phyloP scores from a whole-genome alignment of 1,140 invertebrate genomes.

The Pectinophora gossypiella region DNA sequence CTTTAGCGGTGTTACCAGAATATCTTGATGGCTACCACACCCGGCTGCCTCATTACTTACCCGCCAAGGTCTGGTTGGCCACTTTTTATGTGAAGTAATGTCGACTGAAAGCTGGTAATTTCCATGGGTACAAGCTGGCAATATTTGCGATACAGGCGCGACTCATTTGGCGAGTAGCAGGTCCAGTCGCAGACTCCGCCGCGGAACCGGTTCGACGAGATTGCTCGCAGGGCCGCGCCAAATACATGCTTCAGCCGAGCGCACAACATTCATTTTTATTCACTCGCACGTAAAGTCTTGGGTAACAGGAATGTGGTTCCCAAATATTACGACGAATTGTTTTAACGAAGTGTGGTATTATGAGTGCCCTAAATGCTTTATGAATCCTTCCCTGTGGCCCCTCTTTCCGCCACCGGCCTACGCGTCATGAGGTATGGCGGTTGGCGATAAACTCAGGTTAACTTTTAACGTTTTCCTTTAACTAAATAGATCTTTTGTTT shows the following conservation, averaged over 20 bases:
- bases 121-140: slow-evolving; percentile 29
- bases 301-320: background rate
- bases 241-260: slow-evolving; percentile 37
- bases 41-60: slow-evolving; percentile 8
- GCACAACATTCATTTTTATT: slow-evolving; percentile 41
- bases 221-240: slow-evolving; percentile 46
- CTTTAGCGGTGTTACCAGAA: slow-evolving; percentile 17
- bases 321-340: slow-evolving; percentile 17
- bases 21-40: slow-evolving; percentile 23
- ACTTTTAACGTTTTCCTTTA: too few relatives aligned
- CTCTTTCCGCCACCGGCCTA: slow-evolving; percentile 24
- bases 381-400: slow-evolving; percentile 37
- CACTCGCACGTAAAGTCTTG: slow-evolving; percentile 29
- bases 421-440: too few relatives aligned
- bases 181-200: slow-evolving; percentile 61
- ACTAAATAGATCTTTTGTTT: too few relatives aligned
- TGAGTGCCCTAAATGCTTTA: slow-evolving; percentile 50
- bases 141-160: slow-evolving; percentile 55
- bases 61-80: background rate
- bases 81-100: background rate
- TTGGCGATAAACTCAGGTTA: too few relatives aligned
- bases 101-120: background rate
- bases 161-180: slow-evolving; percentile 66
- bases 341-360: slow-evolving; percentile 45
- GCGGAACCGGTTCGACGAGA: slow-evolving; percentile 67